These are phyloP conservation scores for Etheostoma spectabile DNA, from an alignment of 2,113 vertebrate genomes.

Conservation along the genomic window DNA sequence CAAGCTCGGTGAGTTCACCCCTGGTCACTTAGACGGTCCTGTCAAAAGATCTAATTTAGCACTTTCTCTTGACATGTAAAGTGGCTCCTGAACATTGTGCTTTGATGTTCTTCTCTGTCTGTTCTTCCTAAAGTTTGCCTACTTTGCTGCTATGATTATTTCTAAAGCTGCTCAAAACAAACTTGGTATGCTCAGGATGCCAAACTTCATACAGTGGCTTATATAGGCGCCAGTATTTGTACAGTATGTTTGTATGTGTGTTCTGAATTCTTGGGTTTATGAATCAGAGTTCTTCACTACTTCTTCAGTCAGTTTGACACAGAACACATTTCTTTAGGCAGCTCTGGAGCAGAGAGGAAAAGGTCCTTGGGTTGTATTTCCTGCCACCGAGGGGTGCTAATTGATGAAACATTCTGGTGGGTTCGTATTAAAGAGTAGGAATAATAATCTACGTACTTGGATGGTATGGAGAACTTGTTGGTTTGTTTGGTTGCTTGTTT, in stretches of 20 bases:
- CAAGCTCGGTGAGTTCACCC: neutral
- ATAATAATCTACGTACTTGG: too few species aligned
- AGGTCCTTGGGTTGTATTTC: too few species aligned
- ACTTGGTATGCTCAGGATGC: neutral
- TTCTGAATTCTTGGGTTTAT: neutral
- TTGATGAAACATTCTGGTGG: too few species aligned
- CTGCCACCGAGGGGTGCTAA: too few species aligned
- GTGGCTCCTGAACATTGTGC: conserved; percentile 19
- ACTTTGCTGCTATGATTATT: conserved; percentile 19
- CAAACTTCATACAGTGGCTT: neutral
- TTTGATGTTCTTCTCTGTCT: neutral
- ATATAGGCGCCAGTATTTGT: neutral
- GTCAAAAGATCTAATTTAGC: conserved; percentile 14
- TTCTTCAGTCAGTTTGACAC: neutral
- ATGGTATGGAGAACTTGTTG: too few species aligned
- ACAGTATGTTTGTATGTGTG: neutral
- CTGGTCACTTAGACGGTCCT: conserved; percentile 1
- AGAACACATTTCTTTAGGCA: neutral
- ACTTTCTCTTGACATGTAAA: conserved; percentile 2
- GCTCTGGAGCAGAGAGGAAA: neutral
- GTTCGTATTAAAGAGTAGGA: too few species aligned
- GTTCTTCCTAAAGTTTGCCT: neutral
- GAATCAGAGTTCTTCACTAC: neutral
- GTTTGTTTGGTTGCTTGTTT: neutral
- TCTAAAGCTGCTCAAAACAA: conserved; percentile 15